phyloP scores from a whole-genome alignment of 2,797 vertebrate species.

The Danio choprae region DNA sequence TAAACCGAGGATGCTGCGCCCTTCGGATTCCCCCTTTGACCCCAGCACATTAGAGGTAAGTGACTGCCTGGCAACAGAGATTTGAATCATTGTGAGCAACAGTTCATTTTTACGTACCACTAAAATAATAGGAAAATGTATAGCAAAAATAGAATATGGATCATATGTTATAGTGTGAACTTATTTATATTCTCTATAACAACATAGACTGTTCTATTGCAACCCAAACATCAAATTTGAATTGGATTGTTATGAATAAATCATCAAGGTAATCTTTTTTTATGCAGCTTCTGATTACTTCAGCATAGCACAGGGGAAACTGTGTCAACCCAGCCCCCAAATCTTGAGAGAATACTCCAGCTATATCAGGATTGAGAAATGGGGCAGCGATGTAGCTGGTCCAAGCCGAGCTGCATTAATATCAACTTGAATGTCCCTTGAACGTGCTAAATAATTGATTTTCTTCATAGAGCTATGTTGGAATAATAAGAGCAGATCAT shows the following conservation, averaged over 20 bases:
- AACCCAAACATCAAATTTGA: background rate
- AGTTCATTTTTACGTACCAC: background rate
- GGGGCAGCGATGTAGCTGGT: constrained; percentile 63
- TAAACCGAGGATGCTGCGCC: constrained; percentile 78
- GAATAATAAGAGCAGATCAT: background rate
- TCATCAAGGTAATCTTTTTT: constrained; percentile 25
- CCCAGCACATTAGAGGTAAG: constrained; percentile 82
- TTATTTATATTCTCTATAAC: background rate
- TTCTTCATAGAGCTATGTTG: background rate
- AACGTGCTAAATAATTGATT: background rate
- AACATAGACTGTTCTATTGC: background rate
- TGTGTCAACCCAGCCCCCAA: constrained; percentile 61
- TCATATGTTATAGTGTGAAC: background rate
- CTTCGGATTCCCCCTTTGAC: constrained; percentile 79
- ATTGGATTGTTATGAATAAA: constrained; percentile 35
- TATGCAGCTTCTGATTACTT: constrained; percentile 34
- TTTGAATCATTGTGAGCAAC: constrained; percentile 6
- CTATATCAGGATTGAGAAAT: constrained; percentile 68
- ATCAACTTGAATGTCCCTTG: constrained; percentile 18
- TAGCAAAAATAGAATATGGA: background rate
- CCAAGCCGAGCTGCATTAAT: constrained; percentile 28
- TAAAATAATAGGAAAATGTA: background rate
- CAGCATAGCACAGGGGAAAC: constrained; percentile 48
- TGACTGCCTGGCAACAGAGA: constrained; percentile 17
- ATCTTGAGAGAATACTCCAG: constrained; percentile 55